These are phyloP conservation scores for Drosophila nikananu DNA, from an alignment of 1,140 invertebrate species.

Conservation along the genomic window DNA sequence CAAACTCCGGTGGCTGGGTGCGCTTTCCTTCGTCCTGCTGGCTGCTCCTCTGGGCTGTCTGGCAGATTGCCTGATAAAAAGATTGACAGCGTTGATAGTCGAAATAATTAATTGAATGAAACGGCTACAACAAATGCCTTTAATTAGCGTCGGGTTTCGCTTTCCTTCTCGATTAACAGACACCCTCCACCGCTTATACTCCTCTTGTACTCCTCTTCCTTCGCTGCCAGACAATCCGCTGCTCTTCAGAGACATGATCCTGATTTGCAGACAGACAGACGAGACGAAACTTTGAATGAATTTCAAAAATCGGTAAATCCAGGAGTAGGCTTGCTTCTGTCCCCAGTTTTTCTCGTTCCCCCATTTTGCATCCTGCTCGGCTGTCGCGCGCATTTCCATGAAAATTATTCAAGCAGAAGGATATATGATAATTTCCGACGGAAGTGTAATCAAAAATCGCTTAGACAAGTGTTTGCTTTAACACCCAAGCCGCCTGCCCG, in stretches of 20 bases:
- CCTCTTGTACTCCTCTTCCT: neutral
- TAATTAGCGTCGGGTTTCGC: conserved; percentile 79
- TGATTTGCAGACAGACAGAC: neutral
- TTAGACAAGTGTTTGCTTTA: conserved; percentile 68
- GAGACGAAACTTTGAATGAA: neutral
- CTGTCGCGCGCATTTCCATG: conserved; percentile 66
- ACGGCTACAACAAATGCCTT: conserved; percentile 77
- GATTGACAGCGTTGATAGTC: conserved; percentile 82
- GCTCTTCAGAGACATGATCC: neutral
- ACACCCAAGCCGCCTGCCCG: neutral
- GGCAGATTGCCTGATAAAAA: conserved; percentile 79
- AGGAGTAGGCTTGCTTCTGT: conserved; percentile 4
- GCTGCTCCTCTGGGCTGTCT: conserved; percentile 14
- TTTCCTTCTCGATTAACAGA: conserved; percentile 4
- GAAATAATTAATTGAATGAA: conserved; percentile 84
- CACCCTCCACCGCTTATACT: neutral
- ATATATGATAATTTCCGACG: conserved; percentile 86
- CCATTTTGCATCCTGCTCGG: neutral
- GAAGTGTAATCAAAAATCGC: conserved; percentile 86
- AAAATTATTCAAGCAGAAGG: conserved; percentile 85
- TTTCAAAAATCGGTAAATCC: neutral
- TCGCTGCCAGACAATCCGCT: neutral
- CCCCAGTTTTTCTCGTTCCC: neutral
- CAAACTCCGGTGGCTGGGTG: neutral
- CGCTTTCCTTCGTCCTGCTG: too few species aligned